Conservation (phyloP, 1,140 invertebrate species). For the Protaetia brevitarsis region DNA sequence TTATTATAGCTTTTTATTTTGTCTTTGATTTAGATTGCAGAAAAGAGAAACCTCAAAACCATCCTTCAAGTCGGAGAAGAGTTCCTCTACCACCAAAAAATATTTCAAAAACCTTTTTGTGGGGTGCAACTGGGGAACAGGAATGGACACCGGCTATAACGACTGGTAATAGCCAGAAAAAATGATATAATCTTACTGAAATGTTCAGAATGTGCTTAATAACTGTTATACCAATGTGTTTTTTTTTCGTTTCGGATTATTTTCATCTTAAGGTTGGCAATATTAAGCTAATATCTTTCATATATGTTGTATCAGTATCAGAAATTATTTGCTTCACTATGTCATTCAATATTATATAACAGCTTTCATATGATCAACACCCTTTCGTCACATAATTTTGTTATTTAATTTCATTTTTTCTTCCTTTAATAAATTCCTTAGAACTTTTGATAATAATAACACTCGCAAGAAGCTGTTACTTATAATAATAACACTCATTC, state of each 20-base stretch:
- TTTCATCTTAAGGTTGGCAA: not conserved
- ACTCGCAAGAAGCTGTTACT: no score
- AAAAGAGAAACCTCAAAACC: not conserved
- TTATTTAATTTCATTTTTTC: no score
- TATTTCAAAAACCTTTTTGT: conserved; percentile 66
- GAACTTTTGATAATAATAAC: no score
- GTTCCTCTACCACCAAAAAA: conserved; percentile 31
- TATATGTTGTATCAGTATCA: no score
- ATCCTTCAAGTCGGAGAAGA: not conserved
- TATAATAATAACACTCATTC: no score
- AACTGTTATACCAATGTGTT: conserved; percentile 7
- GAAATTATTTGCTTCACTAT: no score
- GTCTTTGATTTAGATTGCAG: conserved; percentile 23
- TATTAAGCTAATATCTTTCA: no score
- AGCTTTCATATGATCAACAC: no score
- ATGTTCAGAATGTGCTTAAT: conserved; percentile 13
- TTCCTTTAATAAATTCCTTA: no score
- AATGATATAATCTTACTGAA: conserved; percentile 1
- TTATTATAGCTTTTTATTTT: no score
- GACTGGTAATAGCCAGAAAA: conserved; percentile 64
- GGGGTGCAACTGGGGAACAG: conserved; percentile 89
- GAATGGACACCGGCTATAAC: conserved; percentile 93
- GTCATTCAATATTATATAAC: no score
- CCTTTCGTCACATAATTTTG: no score
- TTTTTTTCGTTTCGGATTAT: conserved; percentile 1